A percentile compares a stretch with the other conserved stretches of the same genome.
phyloP scores from a whole-genome alignment of 2,797 vertebrate species.

The Microcaecilia unicolor region DNA sequence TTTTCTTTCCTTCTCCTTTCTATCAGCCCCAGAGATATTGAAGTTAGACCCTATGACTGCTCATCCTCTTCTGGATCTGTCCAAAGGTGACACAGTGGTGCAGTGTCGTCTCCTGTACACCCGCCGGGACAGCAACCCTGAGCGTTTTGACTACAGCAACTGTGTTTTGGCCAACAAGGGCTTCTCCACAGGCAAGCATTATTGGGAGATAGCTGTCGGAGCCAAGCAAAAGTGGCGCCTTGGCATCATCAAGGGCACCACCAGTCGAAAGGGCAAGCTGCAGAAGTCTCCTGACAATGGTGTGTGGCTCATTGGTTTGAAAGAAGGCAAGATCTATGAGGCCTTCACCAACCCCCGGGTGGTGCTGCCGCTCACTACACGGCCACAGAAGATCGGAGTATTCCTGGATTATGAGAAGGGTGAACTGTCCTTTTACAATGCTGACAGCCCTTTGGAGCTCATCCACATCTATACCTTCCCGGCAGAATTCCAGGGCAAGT shows the following conservation, averaged over 20 bases:
- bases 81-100: conserved; percentile 54
- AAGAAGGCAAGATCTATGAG: conserved; percentile 65
- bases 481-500: conserved; percentile 67
- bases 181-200: conserved; percentile 74
- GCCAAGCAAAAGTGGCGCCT: conserved; percentile 67
- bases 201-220: conserved; percentile 75
- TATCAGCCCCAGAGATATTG: conserved; percentile 55
- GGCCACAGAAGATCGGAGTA: conserved; percentile 53
- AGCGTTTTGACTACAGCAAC: conserved; percentile 66
- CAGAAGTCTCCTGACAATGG: conserved; percentile 63
- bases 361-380: conserved; percentile 38
- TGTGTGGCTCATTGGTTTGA: conserved; percentile 68
- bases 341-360: conserved; percentile 54
- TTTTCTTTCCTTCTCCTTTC: no score
- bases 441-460: conserved; percentile 55
- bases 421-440: conserved; percentile 62
- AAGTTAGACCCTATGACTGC: conserved; percentile 65
- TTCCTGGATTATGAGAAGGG: conserved; percentile 72
- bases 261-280: conserved; percentile 64
- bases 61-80: conserved; percentile 66
- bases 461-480: conserved; percentile 65
- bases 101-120: conserved; percentile 49
- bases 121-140: conserved; percentile 57
- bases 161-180: conserved; percentile 64
- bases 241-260: conserved; percentile 64